These are phyloP conservation scores for Oreochromis aureus DNA, from an alignment of 2,113 vertebrate genomes.

Conservation along the genomic window DNA sequence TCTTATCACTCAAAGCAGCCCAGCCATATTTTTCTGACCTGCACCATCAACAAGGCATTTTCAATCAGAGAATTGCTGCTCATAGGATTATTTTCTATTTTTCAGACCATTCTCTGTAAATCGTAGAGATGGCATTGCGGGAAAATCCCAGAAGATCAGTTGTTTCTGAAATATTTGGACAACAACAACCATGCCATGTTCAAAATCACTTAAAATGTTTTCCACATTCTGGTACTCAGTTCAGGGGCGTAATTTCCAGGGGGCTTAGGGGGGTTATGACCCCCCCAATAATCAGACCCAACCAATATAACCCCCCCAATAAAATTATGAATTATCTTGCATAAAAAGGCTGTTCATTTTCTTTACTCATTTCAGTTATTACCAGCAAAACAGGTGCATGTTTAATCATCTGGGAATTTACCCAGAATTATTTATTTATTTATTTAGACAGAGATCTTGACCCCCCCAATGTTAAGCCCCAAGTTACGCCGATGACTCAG, in stretches of 20 bases:
- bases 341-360: too few relatives aligned
- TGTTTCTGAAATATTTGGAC: background rate
- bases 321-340: background rate
- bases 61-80: background rate
- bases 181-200: background rate
- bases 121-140: too few relatives aligned
- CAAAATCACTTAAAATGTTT: background rate
- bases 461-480: background rate
- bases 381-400: too few relatives aligned
- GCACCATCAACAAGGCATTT: background rate
- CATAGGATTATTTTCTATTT: background rate
- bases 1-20: background rate
- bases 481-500: background rate
- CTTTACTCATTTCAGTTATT: too few relatives aligned
- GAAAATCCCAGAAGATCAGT: background rate
- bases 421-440: too few relatives aligned
- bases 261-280: background rate
- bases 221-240: background rate
- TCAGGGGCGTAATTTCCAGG: background rate
- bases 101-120: background rate
- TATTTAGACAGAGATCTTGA: too few relatives aligned
- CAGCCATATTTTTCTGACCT: background rate
- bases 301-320: background rate
- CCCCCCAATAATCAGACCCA: background rate
- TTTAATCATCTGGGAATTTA: too few relatives aligned